These are phyloP conservation scores for Gymnoscopelus braueri DNA, from an alignment of 2,797 vertebrate species.

Conservation along the genomic window DNA sequence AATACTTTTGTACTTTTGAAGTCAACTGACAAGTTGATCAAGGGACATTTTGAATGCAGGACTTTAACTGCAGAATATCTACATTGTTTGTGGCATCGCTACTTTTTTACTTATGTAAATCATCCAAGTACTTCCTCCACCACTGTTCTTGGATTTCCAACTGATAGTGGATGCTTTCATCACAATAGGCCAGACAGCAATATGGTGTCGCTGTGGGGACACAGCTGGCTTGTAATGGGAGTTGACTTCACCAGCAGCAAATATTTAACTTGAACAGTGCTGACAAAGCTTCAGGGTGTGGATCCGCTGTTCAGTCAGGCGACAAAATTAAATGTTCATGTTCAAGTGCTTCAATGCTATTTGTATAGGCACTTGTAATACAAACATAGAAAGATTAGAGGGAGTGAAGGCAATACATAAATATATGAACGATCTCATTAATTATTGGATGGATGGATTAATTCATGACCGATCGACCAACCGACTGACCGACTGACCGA, in stretches of 20 bases:
- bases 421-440: too few relatives aligned
- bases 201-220: neutral
- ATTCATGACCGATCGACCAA: neutral
- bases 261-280: conserved; percentile 13
- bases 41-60: too few relatives aligned
- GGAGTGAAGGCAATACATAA: too few relatives aligned
- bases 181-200: too few relatives aligned
- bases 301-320: neutral
- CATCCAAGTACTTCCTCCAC: neutral
- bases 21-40: too few relatives aligned
- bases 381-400: too few relatives aligned
- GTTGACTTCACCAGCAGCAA: conserved; percentile 25
- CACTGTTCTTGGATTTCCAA: neutral
- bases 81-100: too few relatives aligned
- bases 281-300: conserved; percentile 16
- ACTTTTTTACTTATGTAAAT: too few relatives aligned
- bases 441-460: too few relatives aligned
- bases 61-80: too few relatives aligned
- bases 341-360: neutral
- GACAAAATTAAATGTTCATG: neutral
- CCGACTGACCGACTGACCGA: neutral
- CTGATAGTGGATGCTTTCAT: neutral
- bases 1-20: too few relatives aligned
- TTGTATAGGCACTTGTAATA: too few relatives aligned
- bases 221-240: neutral